Conservation (phyloP, 2,113 vertebrate species). For the Brienomyrus longianalis region DNA sequence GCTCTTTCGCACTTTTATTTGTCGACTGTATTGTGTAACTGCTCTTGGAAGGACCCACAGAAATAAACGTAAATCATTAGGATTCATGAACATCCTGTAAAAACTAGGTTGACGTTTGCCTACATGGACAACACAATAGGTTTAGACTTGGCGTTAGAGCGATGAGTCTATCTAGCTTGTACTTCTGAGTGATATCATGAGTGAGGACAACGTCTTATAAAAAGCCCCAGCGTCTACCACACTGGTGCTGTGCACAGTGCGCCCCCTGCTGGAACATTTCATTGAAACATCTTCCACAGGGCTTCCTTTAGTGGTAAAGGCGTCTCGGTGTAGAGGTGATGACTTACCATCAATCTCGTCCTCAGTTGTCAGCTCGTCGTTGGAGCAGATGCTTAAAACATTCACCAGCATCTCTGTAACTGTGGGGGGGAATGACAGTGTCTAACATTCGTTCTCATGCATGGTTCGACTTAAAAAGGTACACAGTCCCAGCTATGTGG, state of each 20-base stretch:
- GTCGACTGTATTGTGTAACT: background rate
- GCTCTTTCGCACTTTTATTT: background rate
- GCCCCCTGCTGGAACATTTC: background rate
- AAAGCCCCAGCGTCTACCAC: background rate
- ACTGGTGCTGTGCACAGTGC: background rate
- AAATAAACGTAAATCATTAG: background rate
- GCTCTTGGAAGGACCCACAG: background rate
- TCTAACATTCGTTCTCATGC: background rate
- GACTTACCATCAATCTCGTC: constrained; percentile 2
- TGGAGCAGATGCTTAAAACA: background rate
- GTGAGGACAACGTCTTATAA: background rate
- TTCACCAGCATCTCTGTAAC: constrained; percentile 1
- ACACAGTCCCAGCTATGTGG: background rate
- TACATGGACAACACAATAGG: background rate
- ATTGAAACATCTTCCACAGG: background rate
- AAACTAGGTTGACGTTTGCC: background rate
- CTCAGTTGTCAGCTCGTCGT: background rate
- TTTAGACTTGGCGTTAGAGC: background rate
- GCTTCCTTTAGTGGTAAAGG: background rate
- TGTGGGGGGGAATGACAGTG: background rate
- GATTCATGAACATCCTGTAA: background rate
- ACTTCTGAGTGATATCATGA: background rate
- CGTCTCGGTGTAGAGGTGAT: background rate
- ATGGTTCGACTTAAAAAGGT: background rate
- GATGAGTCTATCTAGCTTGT: background rate